Evolutionary conservation across 2,797 vertebrate species (phyloP), one percentile per base, ranked within the genome.

Genomic region (Gambusia yucatana): DNA sequence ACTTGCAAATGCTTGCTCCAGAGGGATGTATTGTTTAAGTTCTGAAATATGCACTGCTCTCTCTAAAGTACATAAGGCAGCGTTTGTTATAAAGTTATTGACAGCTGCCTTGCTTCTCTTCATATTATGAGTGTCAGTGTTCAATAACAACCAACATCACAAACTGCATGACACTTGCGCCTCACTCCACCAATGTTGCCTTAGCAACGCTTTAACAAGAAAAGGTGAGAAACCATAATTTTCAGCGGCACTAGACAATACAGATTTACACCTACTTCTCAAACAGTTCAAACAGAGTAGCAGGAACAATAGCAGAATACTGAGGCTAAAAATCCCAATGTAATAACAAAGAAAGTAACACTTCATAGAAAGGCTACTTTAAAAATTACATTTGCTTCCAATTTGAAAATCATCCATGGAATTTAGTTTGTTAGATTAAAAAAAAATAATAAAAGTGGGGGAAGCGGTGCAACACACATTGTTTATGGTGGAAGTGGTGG

Each of bases 51-150:
- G 33, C 33, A 65, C 33, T 39, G 25, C 20, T 65, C 17, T 61
- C 41, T 71, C 65, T 73, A 57, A 48, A 59, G 46, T 67, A 33
- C 52, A 50, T 36, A 65, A 77, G 50, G 48, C 59, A 83, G 71
- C 75, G 44, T 75, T 78, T 77, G 75, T 69, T 75, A 77, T 61
- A 80, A 77, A 39, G 9, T 75, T 78, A 80, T 76, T 83, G 73
- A 83, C 73, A 87, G 74, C 72, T 41, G 52, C 39, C 30, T 74
- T 16, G 43, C 33, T 50, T 73, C n/a, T 79, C 57, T 59, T 16
- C 67, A 50, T 52, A 20, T 25, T 43, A 57, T 44, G 28, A 47
- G 25, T 75, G 77, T 22, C 47, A 59, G 11, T 67, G 73, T 75
- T 81, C 57, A 73, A 77, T 50, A 43, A 74, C 77, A 72, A 76